Conservation (phyloP, 2,113 vertebrate genomes). For the Solea senegalensis region DNA sequence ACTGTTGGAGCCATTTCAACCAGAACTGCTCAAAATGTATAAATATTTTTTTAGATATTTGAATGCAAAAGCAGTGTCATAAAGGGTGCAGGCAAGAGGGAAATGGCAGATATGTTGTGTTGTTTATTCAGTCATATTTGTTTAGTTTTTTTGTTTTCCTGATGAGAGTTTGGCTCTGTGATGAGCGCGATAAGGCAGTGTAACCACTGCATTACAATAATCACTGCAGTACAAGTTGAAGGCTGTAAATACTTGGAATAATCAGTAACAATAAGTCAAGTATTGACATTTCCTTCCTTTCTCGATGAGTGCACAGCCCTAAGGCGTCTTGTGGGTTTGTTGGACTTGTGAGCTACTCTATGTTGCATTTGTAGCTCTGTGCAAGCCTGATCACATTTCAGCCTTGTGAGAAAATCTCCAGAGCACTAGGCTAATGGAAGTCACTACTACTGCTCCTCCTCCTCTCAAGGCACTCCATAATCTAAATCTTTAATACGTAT, state of each 20-base stretch:
- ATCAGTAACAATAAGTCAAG: neutral
- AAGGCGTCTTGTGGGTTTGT: constrained; percentile 2
- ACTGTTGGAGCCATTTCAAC: too few relatives aligned
- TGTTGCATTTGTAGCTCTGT: constrained; percentile 29
- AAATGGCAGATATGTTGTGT: too few relatives aligned
- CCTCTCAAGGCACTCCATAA: constrained; percentile 32
- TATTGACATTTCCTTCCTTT: neutral
- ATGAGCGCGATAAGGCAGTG: too few relatives aligned
- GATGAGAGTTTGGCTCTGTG: too few relatives aligned
- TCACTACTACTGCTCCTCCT: constrained; percentile 40
- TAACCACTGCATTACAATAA: neutral
- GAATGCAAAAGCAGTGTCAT: too few relatives aligned
- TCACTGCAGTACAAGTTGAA: neutral
- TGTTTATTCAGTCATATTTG: too few relatives aligned
- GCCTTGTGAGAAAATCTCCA: constrained; percentile 53
- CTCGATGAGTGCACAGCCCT: neutral
- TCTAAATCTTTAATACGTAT: constrained; percentile 71
- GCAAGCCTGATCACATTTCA: constrained; percentile 68
- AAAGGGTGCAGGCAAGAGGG: too few relatives aligned
- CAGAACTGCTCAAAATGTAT: too few relatives aligned
- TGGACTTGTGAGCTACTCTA: constrained; percentile 7
- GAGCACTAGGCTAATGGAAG: constrained; percentile 61
- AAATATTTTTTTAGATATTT: too few relatives aligned
- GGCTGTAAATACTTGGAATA: constrained; percentile 3
- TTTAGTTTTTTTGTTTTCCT: too few relatives aligned